These are phyloP conservation scores for Blennius ocellaris DNA, from an alignment of 2,113 vertebrate species.

Conservation along the genomic window DNA sequence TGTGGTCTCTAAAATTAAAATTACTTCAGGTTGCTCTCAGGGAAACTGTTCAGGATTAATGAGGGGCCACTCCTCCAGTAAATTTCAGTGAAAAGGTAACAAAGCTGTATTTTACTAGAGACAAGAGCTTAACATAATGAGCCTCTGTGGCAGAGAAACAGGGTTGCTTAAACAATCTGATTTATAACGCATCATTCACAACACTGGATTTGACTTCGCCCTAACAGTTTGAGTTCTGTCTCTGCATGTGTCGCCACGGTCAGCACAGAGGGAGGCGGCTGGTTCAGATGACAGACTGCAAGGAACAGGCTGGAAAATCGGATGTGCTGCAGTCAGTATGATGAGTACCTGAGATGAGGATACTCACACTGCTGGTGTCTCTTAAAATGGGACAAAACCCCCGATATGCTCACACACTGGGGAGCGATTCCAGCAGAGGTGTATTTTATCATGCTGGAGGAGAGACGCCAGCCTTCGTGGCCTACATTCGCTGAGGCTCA, in stretches of 20 bases:
- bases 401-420: background rate
- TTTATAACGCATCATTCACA: too few species aligned
- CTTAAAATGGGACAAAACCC: slow-evolving; percentile 30
- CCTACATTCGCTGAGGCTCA: slow-evolving; percentile 23
- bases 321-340: slow-evolving; percentile 29
- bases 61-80: too few species aligned
- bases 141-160: too few species aligned
- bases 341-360: background rate
- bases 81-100: too few species aligned
- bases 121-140: too few species aligned
- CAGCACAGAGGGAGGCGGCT: background rate
- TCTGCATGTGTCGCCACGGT: background rate
- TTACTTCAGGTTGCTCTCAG: too few species aligned
- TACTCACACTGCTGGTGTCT: background rate
- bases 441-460: background rate
- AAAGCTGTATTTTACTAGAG: too few species aligned
- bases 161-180: too few species aligned
- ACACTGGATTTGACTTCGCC: too few species aligned
- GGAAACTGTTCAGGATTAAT: too few species aligned
- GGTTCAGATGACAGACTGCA: background rate
- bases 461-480: slow-evolving; percentile 4
- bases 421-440: background rate
- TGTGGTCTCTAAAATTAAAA: too few species aligned
- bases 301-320: slow-evolving; percentile 28
- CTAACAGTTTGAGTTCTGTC: too few species aligned